Percentiles rank a stretch among this genome's conserved stretches.
phyloP scores from a whole-genome alignment of 2,797 vertebrate genomes.

The Labeo calbasu region DNA sequence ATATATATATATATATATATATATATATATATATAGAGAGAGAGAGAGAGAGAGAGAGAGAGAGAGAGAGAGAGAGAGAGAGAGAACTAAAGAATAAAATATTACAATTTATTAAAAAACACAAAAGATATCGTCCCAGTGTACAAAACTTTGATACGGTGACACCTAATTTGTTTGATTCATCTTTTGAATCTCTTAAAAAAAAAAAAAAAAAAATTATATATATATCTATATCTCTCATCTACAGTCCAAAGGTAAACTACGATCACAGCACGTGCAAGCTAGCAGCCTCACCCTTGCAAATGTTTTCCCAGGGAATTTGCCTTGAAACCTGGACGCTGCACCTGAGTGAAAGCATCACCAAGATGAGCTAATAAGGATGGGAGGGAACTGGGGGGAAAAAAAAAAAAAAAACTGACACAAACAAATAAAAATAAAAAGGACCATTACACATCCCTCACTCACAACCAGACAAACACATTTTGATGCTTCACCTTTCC shows the following conservation, averaged over 20 bases:
- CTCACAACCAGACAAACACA: constrained; percentile 6
- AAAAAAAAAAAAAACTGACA: background rate
- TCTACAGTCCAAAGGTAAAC: background rate
- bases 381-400: background rate
- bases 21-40: too few relatives aligned
- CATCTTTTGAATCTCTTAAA: background rate
- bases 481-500: background rate
- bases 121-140: background rate
- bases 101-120: background rate
- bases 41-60: too few relatives aligned
- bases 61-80: too few relatives aligned
- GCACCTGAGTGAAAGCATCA: background rate
- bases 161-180: background rate
- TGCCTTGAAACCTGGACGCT: constrained; percentile 28
- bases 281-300: constrained; percentile 38
- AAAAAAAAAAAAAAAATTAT: background rate
- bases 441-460: background rate
- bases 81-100: background rate
- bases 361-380: constrained; percentile 1
- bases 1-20: too few relatives aligned
- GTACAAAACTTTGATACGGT: background rate
- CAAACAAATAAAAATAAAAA: background rate
- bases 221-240: too few relatives aligned
- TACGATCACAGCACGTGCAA: background rate
- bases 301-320: constrained; percentile 30